Evolutionary conservation across 2,113 vertebrate species (phyloP).

Genomic region (Tapirus terrestris): DNA sequence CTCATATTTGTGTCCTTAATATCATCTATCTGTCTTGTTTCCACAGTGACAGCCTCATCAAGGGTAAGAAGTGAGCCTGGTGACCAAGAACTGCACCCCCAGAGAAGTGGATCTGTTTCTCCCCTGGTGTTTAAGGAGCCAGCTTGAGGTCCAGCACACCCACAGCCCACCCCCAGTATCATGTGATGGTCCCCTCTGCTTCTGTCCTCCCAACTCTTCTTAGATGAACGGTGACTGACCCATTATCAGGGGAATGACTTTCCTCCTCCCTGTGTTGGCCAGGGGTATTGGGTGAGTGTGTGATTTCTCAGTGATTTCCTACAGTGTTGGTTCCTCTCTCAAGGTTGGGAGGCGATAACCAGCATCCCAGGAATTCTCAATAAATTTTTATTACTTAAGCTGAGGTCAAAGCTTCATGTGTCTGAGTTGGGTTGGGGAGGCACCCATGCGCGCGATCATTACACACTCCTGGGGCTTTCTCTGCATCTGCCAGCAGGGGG

Average conservation of each 20-base stretch:
- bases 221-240: slow-evolving; percentile 52
- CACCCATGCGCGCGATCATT: not conserved
- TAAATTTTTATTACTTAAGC: slow-evolving; percentile 82
- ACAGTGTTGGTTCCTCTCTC: slow-evolving; percentile 27
- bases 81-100: not conserved
- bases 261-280: slow-evolving; percentile 2
- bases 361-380: slow-evolving; percentile 75
- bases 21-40: not conserved
- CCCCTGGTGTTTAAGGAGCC: slow-evolving; percentile 19
- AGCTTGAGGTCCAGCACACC: not conserved
- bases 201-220: not conserved
- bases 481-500: slow-evolving; percentile 62
- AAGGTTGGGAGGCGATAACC: slow-evolving; percentile 4
- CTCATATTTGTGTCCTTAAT: not conserved
- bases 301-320: slow-evolving; percentile 74
- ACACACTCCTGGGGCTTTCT: not conserved
- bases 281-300: slow-evolving; percentile 9
- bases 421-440: not conserved
- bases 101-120: not conserved
- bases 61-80: slow-evolving; percentile 87
- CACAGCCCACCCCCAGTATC: not conserved
- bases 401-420: not conserved
- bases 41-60: slow-evolving; percentile 87
- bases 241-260: not conserved
- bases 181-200: not conserved